A percentile compares a stretch with the other conserved stretches of the same genome.
Evolutionary conservation across 2,113 vertebrate genomes (phyloP).

Genomic region (Paratilapia polleni): DNA sequence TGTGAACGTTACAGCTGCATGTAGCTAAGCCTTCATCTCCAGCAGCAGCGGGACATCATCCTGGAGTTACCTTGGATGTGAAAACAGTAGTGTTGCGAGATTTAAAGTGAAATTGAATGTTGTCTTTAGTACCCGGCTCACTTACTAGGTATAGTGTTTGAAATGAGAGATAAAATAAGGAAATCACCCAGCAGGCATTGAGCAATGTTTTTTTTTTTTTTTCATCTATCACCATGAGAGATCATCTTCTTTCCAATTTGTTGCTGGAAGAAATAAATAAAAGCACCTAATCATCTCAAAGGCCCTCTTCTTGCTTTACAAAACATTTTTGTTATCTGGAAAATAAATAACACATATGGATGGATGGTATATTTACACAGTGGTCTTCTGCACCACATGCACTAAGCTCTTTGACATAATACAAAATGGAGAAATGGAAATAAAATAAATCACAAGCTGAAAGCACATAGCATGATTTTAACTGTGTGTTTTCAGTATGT

Average conservation of each 20-base stretch:
- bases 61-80: slow-evolving; percentile 33
- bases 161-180: slow-evolving; percentile 61
- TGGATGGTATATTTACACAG: slow-evolving; percentile 43
- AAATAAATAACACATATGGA: slow-evolving; percentile 53
- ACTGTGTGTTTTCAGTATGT: neutral
- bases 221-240: slow-evolving; percentile 70
- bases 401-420: neutral
- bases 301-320: slow-evolving; percentile 43
- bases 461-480: neutral
- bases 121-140: slow-evolving; percentile 45
- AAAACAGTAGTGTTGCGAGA: slow-evolving; percentile 51
- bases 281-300: slow-evolving; percentile 61
- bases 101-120: slow-evolving; percentile 65
- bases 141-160: slow-evolving; percentile 45
- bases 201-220: slow-evolving; percentile 37
- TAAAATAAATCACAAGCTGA: neutral
- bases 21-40: slow-evolving; percentile 47
- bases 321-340: slow-evolving; percentile 37
- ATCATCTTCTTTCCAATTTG: slow-evolving; percentile 75
- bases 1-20: slow-evolving; percentile 22
- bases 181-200: slow-evolving; percentile 59
- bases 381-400: neutral
- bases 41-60: slow-evolving; percentile 31
- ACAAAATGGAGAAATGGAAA: neutral
- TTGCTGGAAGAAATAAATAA: slow-evolving; percentile 65